Evolutionary conservation across 2,113 vertebrate genomes (phyloP).

Genomic region (Channa maculata): DNA sequence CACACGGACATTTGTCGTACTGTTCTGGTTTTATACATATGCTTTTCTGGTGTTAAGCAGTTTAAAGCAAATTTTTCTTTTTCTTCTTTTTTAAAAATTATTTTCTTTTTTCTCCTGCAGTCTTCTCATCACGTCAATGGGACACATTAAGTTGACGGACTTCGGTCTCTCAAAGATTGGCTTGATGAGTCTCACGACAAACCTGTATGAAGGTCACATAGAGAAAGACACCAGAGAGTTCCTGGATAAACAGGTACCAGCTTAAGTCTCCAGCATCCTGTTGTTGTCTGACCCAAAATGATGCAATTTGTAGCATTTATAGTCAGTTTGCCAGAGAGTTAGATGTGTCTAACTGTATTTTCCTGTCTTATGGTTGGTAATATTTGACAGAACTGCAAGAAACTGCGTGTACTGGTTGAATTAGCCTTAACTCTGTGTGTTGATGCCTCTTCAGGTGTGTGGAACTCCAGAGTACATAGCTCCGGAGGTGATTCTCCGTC

Average conservation of each 20-base stretch:
- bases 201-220: conserved; percentile 97
- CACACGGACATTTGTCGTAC: neutral
- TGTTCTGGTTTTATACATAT: no score
- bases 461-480: conserved; percentile 98
- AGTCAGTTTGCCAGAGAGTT: no score
- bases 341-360: no score
- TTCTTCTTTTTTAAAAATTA: no score
- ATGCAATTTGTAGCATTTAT: no score
- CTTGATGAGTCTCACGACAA: conserved; percentile 97
- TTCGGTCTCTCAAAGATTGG: conserved; percentile 98
- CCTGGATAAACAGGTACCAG: conserved; percentile 93
- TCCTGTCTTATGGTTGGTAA: no score
- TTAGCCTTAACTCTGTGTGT: neutral
- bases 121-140: conserved; percentile 98
- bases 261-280: neutral
- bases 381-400: no score
- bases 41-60: no score
- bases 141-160: conserved; percentile 97
- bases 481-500: conserved; percentile 95
- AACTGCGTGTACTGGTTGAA: no score
- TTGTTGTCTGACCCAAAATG: neutral
- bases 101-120: conserved; percentile 67
- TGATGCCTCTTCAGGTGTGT: conserved; percentile 86
- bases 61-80: no score
- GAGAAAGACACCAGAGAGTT: conserved; percentile 98